Evolutionary conservation across 1,140 invertebrate species (phyloP).

Genomic region (Ostrea edulis): DNA sequence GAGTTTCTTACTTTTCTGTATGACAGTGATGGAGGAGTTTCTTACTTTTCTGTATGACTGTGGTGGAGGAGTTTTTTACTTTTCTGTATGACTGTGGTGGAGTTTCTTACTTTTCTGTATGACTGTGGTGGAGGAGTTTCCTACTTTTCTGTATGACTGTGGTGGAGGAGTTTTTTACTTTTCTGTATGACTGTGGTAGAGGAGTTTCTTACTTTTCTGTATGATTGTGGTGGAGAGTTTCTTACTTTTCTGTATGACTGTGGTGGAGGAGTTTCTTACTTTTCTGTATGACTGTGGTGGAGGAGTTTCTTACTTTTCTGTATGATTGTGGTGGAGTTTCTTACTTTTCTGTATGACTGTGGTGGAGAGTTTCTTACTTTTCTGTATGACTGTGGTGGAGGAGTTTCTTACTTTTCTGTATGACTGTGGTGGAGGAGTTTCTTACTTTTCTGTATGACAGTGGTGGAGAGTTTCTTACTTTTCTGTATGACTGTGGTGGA

Average conservation of each 20-base stretch:
- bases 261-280: conserved; percentile 58
- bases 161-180: conserved; percentile 56
- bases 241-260: conserved; percentile 67
- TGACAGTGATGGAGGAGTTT: conserved; percentile 49
- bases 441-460: no score
- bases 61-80: conserved; percentile 42
- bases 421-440: conserved; percentile 49
- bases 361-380: conserved; percentile 60
- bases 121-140: conserved; percentile 49
- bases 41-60: conserved; percentile 67
- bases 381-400: conserved; percentile 58
- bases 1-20: conserved; percentile 66
- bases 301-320: conserved; percentile 48
- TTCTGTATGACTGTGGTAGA: conserved; percentile 61
- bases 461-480: no score
- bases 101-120: conserved; percentile 69
- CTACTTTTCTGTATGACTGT: conserved; percentile 67
- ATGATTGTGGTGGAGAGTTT: no score
- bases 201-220: no score
- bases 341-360: conserved; percentile 67
- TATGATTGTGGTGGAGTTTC: no score
- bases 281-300: conserved; percentile 62
- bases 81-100: no score
- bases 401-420: conserved; percentile 66
- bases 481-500: conserved; percentile 61